A percentile compares a stretch with the other conserved stretches of the same genome.
Evolutionary conservation across 2,888 invertebrate genomes (phyloP).

Genomic region (Pyrgus malvae): DNA sequence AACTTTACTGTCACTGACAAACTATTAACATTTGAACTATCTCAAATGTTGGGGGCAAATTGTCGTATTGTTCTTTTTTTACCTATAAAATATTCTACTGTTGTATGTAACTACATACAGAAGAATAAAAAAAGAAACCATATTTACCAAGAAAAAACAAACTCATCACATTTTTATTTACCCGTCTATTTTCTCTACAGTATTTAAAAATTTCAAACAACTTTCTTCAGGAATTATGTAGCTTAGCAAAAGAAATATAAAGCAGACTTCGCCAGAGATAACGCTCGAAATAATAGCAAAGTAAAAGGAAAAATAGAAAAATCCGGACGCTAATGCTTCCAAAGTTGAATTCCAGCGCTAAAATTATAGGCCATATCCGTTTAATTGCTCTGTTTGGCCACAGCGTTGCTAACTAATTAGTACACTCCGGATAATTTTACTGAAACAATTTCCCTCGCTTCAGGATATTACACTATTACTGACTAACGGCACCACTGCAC

Average conservation of each 20-base stretch:
- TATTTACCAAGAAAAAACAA: no score
- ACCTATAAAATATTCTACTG: no score
- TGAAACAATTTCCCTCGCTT: slow-evolving; percentile 40
- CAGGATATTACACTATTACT: slow-evolving; percentile 42
- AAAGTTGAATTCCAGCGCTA: slow-evolving; percentile 22
- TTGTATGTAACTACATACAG: no score
- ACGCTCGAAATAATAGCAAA: background rate
- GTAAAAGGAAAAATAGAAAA: slow-evolving; percentile 9
- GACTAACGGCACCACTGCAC: slow-evolving; percentile 28
- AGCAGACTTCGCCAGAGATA: slow-evolving; percentile 5
- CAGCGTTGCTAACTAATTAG: slow-evolving; percentile 34
- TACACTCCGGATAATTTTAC: slow-evolving; percentile 39
- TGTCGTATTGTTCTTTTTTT: no score
- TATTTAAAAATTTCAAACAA: no score
- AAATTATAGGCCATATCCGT: slow-evolving; percentile 29
- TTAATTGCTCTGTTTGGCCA: slow-evolving; percentile 37
- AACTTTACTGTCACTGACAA: no score
- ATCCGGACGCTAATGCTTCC: slow-evolving; percentile 8
- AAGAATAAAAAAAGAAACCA: no score
- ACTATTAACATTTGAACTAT: no score
- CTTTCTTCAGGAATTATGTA: background rate
- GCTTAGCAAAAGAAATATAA: slow-evolving; percentile 1
- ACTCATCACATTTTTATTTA: no score
- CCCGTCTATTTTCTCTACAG: no score
- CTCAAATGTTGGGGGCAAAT: no score